Evolutionary conservation across 2,888 invertebrate genomes (phyloP).

Genomic region (Drosophila seclusa): DNA sequence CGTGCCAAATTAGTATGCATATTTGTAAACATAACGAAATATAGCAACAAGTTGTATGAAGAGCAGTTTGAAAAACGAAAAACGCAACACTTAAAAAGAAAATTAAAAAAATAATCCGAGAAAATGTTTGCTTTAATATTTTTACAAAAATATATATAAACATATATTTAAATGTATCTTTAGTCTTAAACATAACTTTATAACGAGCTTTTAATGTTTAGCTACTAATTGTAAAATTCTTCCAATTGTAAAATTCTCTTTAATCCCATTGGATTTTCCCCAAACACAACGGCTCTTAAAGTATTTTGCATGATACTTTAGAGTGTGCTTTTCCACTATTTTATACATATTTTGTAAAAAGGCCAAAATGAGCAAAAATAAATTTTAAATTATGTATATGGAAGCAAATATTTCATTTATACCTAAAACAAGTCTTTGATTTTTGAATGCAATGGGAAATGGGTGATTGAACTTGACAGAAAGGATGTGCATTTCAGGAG

Average conservation of each 20-base stretch:
- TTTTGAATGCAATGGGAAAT: background rate
- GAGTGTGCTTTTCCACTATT: conserved; percentile 29
- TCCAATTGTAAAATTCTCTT: conserved; percentile 30
- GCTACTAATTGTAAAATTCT: conserved; percentile 40
- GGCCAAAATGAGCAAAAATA: conserved; percentile 59
- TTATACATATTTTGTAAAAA: conserved; percentile 59
- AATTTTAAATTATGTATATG: conserved; percentile 60
- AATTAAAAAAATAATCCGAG: conserved; percentile 7
- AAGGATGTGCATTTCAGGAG: background rate
- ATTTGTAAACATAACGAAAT: conserved; percentile 19
- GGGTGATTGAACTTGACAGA: background rate
- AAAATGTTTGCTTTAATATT: conserved; percentile 63
- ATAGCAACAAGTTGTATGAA: conserved; percentile 44
- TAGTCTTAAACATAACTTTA: conserved; percentile 24
- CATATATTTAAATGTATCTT: conserved; percentile 29
- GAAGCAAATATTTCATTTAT: conserved; percentile 8
- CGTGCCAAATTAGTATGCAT: conserved; percentile 71
- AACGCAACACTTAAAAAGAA: conserved; percentile 20
- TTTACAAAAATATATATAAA: conserved; percentile 53
- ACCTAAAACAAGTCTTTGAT: background rate
- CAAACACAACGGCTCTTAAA: conserved; percentile 1
- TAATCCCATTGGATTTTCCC: conserved; percentile 15
- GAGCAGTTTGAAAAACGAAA: conserved; percentile 62
- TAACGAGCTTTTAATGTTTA: conserved; percentile 13
- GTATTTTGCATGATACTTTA: conserved; percentile 34